phyloP scores from a whole-genome alignment of 2,888 invertebrate genomes.

The Pandemis cinnamomeana region DNA sequence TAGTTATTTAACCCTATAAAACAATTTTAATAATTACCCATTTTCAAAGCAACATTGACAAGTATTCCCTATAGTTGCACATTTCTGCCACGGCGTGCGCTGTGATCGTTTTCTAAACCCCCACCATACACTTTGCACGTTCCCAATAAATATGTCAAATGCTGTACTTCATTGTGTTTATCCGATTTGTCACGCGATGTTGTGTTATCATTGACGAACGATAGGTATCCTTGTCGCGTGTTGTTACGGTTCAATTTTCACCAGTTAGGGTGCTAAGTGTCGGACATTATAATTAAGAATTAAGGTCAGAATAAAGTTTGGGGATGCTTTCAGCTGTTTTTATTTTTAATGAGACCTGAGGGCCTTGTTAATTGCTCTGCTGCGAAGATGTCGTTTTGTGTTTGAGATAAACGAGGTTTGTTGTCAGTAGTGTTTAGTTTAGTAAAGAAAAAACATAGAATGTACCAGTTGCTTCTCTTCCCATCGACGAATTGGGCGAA shows the following conservation, averaged over 20 bases:
- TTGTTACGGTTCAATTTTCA: background rate
- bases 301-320: conserved; percentile 19
- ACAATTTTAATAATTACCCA: no score
- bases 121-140: background rate
- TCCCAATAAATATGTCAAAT: conserved; percentile 29
- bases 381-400: background rate
- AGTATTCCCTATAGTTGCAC: no score
- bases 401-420: background rate
- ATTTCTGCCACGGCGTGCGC: no score
- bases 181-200: conserved; percentile 31
- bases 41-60: no score
- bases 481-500: no score
- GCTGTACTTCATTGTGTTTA: conserved; percentile 21
- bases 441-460: no score
- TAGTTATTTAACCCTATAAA: no score
- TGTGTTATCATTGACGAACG: background rate
- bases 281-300: conserved; percentile 18
- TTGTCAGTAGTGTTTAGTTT: no score
- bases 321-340: conserved; percentile 5
- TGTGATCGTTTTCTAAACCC: no score
- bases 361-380: conserved; percentile 2
- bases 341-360: background rate
- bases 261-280: background rate
- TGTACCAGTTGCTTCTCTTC: no score
- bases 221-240: background rate